phyloP scores from a whole-genome alignment of 2,888 invertebrate species.

The Plebejus melissa region DNA sequence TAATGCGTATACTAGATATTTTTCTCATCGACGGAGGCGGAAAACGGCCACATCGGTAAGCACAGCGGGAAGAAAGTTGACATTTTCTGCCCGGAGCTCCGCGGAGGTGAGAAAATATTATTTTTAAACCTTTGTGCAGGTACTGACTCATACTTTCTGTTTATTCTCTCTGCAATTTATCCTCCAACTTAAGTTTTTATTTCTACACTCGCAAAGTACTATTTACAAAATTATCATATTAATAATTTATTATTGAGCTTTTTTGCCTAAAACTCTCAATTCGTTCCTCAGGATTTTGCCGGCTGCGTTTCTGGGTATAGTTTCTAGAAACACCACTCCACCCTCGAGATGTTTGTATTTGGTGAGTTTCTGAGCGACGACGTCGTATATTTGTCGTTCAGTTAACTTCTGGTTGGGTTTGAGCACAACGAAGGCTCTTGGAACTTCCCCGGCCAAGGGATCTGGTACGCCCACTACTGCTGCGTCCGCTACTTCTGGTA shows the following conservation, averaged over 20 bases:
- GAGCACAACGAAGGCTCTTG: slow-evolving; percentile 85
- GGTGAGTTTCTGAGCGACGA: slow-evolving; percentile 82
- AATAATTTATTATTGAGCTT: slow-evolving; percentile 29
- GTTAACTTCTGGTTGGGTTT: slow-evolving; percentile 74
- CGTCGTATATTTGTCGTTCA: slow-evolving; percentile 77
- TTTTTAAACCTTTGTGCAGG: not conserved
- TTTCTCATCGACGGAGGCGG: no score
- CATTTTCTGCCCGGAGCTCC: no score
- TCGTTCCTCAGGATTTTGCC: slow-evolving; percentile 88
- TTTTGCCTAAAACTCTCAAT: slow-evolving; percentile 72
- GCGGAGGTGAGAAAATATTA: not conserved
- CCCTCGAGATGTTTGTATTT: slow-evolving; percentile 86
- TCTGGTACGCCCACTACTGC: slow-evolving; percentile 89
- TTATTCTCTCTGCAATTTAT: not conserved
- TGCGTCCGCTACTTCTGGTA: slow-evolving; percentile 85
- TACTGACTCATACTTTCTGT: not conserved
- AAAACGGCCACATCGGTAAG: no score
- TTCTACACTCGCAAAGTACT: slow-evolving; percentile 20
- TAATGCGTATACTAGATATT: no score
- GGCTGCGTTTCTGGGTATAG: slow-evolving; percentile 85
- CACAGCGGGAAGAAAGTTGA: no score
- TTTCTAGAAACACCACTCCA: slow-evolving; percentile 83
- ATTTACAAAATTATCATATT: slow-evolving; percentile 19
- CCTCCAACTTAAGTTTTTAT: not conserved
- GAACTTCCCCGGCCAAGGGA: slow-evolving; percentile 84